phyloP scores from a whole-genome alignment of 2,797 vertebrate species.

The Pygocentrus nattereri region DNA sequence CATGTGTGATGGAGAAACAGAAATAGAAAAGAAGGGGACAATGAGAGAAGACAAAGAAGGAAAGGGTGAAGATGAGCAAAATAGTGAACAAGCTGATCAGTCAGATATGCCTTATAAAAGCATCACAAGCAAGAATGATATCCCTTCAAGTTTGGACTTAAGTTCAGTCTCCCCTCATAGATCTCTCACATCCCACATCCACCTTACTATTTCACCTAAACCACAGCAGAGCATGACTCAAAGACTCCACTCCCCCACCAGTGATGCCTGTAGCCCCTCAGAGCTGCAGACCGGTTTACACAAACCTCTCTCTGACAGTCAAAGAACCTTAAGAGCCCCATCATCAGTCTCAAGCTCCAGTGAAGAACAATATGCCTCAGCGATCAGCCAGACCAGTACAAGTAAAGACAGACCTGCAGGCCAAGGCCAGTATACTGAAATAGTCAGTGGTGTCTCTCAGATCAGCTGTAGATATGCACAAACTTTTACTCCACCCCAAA shows the following conservation, averaged over 20 bases:
- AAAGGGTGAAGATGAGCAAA: constrained; percentile 13
- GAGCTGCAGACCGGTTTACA: not conserved
- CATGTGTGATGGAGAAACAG: constrained; percentile 7
- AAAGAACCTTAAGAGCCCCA: constrained; percentile 33
- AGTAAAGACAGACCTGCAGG: constrained; percentile 43
- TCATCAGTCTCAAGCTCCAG: constrained; percentile 56
- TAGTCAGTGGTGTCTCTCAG: constrained; percentile 70
- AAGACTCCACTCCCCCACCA: constrained; percentile 22
- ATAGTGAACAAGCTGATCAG: constrained; percentile 4
- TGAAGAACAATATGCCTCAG: constrained; percentile 59
- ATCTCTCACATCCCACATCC: constrained; percentile 78
- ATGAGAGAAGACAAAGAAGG: not conserved
- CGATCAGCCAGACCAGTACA: constrained; percentile 63
- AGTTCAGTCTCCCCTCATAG: constrained; percentile 60
- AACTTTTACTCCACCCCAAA: constrained; percentile 38
- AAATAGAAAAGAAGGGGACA: not conserved
- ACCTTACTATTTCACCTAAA: constrained; percentile 81
- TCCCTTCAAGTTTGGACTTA: not conserved
- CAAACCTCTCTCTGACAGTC: constrained; percentile 19
- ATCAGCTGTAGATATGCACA: constrained; percentile 46
- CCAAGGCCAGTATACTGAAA: constrained; percentile 21
- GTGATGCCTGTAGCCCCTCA: not conserved
- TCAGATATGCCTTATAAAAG: not conserved
- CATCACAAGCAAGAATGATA: constrained; percentile 25
- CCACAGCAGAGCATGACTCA: constrained; percentile 2